A percentile compares a stretch with the other conserved stretches of the same genome.
These are phyloP conservation scores for Drosophila antonietae DNA, from an alignment of 2,888 invertebrate species.

Conservation along the genomic window DNA sequence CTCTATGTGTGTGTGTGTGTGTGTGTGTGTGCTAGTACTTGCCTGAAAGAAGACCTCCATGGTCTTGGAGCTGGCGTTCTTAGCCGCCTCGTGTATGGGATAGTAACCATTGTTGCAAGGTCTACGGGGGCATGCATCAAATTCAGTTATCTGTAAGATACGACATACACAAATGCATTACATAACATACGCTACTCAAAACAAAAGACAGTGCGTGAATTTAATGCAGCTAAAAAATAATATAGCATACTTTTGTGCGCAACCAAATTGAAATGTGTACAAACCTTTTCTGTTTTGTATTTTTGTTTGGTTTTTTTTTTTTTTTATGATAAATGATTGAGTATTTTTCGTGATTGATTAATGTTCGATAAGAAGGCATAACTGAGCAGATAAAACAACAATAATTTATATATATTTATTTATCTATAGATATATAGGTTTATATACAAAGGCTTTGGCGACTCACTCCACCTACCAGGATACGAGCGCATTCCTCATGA, in stretches of 20 bases:
- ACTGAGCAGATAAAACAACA: slow-evolving; percentile 34
- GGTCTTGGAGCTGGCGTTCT: slow-evolving; percentile 93
- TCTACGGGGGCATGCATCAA: slow-evolving; percentile 91
- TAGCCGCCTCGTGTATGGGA: slow-evolving; percentile 96
- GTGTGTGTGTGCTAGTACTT: slow-evolving; percentile 62
- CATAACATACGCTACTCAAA: slow-evolving; percentile 36
- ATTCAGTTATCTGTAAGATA: slow-evolving; percentile 89
- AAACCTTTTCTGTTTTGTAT: slow-evolving; percentile 38
- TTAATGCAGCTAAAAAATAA: slow-evolving; percentile 19
- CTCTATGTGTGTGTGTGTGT: neutral
- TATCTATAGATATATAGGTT: slow-evolving; percentile 23
- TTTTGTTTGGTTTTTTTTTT: slow-evolving; percentile 4
- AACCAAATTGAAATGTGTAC: slow-evolving; percentile 47
- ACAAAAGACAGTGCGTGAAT: slow-evolving; percentile 20
- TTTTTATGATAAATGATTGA: slow-evolving; percentile 60
- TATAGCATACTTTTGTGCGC: slow-evolving; percentile 63
- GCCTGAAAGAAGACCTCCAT: slow-evolving; percentile 91
- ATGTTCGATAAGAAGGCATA: slow-evolving; percentile 43
- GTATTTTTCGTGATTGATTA: slow-evolving; percentile 53
- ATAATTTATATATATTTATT: neutral
- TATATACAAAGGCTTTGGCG: slow-evolving; percentile 14
- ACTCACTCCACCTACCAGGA: slow-evolving; percentile 88
- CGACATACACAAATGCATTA: slow-evolving; percentile 47
- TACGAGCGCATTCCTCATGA: slow-evolving; percentile 91
- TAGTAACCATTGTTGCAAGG: slow-evolving; percentile 95